These are phyloP conservation scores for Melitaea athalia DNA, from an alignment of 2,888 invertebrate species.

Conservation along the genomic window DNA sequence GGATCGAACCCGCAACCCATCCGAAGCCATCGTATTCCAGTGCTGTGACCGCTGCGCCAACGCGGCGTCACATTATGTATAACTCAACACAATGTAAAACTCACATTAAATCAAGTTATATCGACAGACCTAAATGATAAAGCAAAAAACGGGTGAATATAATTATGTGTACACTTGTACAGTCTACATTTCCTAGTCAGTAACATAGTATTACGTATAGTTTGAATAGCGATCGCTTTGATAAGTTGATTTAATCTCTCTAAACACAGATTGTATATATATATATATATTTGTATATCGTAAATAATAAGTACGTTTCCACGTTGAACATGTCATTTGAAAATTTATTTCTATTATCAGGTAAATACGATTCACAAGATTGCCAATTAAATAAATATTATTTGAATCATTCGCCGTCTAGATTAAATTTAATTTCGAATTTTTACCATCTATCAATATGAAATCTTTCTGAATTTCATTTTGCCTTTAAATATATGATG, in stretches of 20 bases:
- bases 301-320: slow-evolving; percentile 5
- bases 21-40: too few species aligned
- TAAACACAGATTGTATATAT: slow-evolving; percentile 8
- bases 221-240: slow-evolving; percentile 6
- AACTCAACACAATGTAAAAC: too few species aligned
- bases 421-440: too few species aligned
- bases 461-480: too few species aligned
- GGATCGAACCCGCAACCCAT: too few species aligned
- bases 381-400: not conserved
- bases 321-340: not conserved
- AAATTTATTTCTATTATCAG: not conserved
- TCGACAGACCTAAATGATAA: not conserved
- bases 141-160: not conserved
- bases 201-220: slow-evolving; percentile 5
- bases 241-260: slow-evolving; percentile 5
- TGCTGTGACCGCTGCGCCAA: too few species aligned
- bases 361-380: too few species aligned
- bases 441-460: too few species aligned
- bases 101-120: not conserved
- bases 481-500: too few species aligned
- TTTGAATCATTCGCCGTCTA: too few species aligned
- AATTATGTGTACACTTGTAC: not conserved
- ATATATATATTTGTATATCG: not conserved
- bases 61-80: too few species aligned
- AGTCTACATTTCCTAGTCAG: not conserved